Evolutionary conservation across 1,140 invertebrate genomes (phyloP), one percentile per base, ranked within the genome.

Genomic region (Manduca sexta): DNA sequence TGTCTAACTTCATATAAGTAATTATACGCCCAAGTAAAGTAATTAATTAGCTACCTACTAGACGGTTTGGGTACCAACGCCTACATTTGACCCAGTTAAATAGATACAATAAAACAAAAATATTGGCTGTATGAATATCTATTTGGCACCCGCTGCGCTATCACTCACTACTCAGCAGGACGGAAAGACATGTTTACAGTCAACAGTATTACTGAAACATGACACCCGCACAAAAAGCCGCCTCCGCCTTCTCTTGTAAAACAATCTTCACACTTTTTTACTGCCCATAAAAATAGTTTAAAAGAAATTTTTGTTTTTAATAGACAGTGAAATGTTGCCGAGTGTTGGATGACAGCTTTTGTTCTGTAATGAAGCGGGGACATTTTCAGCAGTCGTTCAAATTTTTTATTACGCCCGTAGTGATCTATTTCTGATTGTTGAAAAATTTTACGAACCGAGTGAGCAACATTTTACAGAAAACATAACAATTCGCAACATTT

Each of bases 311-410:
- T 66, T 65, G 63, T 69, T 73, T 70, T 77, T 75, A 76, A 83
- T 83, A 79, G 76, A 77, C 78, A 77, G 69, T 84, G 78, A 84
- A 84, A 80, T 84, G 80, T 84, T 79, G 64, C 80, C 70, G 80
- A 81, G 68, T 69, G 65, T 77, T 75, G 62, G 72, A 74, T 82
- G 80, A 80, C 80, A 78, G 78, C 80, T 84, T 84, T 84, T 84
- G 80, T 84, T 80, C 77, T 81, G 70, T 81, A 81, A 84, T 74
- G 76, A 79, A 77, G 59, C 69, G 70, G 74, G 61, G 76, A 84
- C 78, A 75, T 69, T 74, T 74, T 72, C 66, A 76, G 59, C 66
- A 60, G 60, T 63, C 66, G 63, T 68, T 74, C 47, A 54, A n/a
- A 51, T 61, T 53, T 79, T 79, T 80, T 79, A 77, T 75, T 76